Percentiles rank a stretch among this genome's conserved stretches.
Evolutionary conservation across 2,888 invertebrate genomes (phyloP).

Genomic region (Synanthedon vespiformis): DNA sequence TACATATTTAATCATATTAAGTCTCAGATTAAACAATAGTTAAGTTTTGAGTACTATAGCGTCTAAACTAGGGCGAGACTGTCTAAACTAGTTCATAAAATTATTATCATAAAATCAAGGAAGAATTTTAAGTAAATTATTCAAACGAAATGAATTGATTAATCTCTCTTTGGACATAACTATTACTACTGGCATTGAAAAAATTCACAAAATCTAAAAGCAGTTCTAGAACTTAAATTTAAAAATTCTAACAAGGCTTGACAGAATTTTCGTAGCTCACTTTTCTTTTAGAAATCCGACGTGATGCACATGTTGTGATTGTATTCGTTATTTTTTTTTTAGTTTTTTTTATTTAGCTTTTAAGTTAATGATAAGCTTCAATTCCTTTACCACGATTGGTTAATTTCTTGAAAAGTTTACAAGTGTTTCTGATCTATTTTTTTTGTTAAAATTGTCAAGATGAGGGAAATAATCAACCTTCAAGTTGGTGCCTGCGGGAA

Average conservation of each 20-base stretch:
- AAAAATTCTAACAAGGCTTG: constrained; percentile 13
- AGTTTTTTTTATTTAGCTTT: constrained; percentile 43
- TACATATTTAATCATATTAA: too few species aligned
- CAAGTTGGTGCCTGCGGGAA: constrained; percentile 83
- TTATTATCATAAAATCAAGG: too few species aligned
- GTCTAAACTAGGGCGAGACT: too few species aligned
- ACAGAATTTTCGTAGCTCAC: constrained; percentile 15
- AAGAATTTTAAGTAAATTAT: too few species aligned
- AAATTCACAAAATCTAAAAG: background rate
- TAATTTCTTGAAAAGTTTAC: constrained; percentile 41
- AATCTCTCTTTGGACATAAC: too few species aligned
- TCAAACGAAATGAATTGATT: too few species aligned
- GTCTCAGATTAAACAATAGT: too few species aligned
- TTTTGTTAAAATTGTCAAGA: constrained; percentile 51
- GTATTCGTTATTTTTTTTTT: constrained; percentile 28
- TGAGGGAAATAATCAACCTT: constrained; percentile 84
- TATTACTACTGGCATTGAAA: background rate
- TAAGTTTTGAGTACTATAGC: too few species aligned
- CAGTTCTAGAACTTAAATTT: constrained; percentile 31
- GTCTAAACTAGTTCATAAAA: too few species aligned
- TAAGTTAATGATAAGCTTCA: constrained; percentile 62
- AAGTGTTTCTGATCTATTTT: constrained; percentile 24
- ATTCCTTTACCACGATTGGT: constrained; percentile 28
- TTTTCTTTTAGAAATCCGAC: constrained; percentile 39
- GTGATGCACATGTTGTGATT: constrained; percentile 48